Evolutionary conservation across 2,113 vertebrate species (phyloP).

Genomic region (Tragulus kanchil): DNA sequence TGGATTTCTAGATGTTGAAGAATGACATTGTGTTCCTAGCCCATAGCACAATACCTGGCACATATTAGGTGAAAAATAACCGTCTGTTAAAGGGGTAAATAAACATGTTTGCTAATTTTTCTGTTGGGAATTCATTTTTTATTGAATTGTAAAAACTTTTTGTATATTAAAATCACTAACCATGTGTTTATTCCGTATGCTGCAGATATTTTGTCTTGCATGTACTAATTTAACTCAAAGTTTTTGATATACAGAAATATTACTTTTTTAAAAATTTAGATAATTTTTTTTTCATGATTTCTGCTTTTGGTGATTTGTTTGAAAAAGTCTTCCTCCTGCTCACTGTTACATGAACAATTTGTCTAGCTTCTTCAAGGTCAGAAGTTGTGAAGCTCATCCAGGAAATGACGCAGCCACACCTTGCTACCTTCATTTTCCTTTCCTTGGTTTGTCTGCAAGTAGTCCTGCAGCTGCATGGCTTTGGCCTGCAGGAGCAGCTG

Average conservation of each 20-base stretch:
- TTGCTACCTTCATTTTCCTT: too few species aligned
- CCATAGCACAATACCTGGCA: conserved; percentile 16
- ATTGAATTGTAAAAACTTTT: conserved; percentile 38
- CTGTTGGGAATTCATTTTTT: conserved; percentile 54
- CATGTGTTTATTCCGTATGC: conserved; percentile 60
- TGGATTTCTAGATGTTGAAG: conserved; percentile 40
- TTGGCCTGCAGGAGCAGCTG: too few species aligned
- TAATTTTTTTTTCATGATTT: conserved; percentile 53
- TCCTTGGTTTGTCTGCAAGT: too few species aligned
- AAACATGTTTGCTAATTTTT: conserved; percentile 48
- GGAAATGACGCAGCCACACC: too few species aligned
- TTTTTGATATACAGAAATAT: conserved; percentile 55
- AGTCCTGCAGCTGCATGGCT: too few species aligned
- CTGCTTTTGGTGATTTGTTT: conserved; percentile 54
- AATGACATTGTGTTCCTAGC: background rate
- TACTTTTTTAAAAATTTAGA: conserved; percentile 18
- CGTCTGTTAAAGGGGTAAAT: conserved; percentile 53
- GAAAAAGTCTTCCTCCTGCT: conserved; percentile 18
- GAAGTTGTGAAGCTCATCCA: too few species aligned
- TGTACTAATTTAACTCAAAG: conserved; percentile 58
- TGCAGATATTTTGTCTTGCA: conserved; percentile 50
- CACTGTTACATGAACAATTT: conserved; percentile 60
- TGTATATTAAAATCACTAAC: conserved; percentile 64
- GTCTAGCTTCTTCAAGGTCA: background rate
- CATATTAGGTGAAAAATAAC: conserved; percentile 31